phyloP scores from a whole-genome alignment of 2,888 invertebrate genomes.

The Epirrhoe alternata region DNA sequence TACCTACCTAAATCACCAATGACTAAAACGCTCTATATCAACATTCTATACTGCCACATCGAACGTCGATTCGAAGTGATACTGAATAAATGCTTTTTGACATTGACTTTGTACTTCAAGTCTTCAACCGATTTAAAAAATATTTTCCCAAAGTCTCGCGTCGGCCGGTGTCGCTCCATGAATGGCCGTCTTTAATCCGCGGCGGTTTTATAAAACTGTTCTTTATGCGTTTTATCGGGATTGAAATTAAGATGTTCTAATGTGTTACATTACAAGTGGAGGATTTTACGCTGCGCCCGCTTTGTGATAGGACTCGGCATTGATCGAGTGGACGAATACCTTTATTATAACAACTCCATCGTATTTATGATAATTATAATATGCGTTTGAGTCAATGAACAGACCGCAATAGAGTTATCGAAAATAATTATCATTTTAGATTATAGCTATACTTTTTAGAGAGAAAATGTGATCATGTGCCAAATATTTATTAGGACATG shows the following conservation, averaged over 20 bases:
- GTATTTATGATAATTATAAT: not conserved
- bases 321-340: constrained; percentile 1
- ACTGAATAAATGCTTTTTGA: no score
- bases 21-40: no score
- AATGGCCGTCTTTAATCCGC: constrained; percentile 53
- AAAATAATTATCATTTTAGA: no score
- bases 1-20: no score
- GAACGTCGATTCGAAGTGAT: no score
- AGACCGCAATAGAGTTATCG: not conserved
- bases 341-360: not conserved
- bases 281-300: constrained; percentile 29
- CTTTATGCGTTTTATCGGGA: constrained; percentile 76
- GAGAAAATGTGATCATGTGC: no score
- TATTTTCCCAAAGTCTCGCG: not conserved
- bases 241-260: constrained; percentile 80
- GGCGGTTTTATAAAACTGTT: constrained; percentile 70
- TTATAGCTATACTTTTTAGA: no score
- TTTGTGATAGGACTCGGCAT: constrained; percentile 4
- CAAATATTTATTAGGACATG: no score
- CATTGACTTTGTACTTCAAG: no score
- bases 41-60: no score
- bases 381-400: not conserved
- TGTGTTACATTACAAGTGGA: constrained; percentile 56
- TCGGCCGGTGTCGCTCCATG: constrained; percentile 40
- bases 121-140: no score